Conservation (phyloP, 1,140 invertebrate species). For the Chymomyza costata region DNA sequence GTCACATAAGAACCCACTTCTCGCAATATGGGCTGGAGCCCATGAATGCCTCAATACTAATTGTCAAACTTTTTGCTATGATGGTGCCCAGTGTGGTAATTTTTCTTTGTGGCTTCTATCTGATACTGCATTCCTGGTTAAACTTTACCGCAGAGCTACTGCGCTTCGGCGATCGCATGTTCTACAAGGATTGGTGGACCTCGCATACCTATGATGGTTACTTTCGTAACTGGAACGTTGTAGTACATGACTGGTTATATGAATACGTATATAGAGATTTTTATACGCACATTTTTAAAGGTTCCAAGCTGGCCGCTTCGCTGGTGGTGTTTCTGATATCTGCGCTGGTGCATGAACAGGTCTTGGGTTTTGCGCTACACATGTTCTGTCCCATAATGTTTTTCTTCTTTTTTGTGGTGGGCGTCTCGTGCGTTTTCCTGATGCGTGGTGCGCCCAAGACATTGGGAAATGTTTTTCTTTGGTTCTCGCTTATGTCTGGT, state of each 20-base stretch:
- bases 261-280: slow-evolving; percentile 93
- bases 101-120: slow-evolving; percentile 88
- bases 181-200: slow-evolving; percentile 98
- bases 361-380: slow-evolving; percentile 84
- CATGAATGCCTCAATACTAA: slow-evolving; percentile 78
- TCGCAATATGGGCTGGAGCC: slow-evolving; percentile 79
- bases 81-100: slow-evolving; percentile 85
- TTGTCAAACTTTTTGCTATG: slow-evolving; percentile 82
- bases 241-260: slow-evolving; percentile 96
- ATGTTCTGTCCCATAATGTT: slow-evolving; percentile 93
- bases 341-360: slow-evolving; percentile 90
- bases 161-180: slow-evolving; percentile 89
- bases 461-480: slow-evolving; percentile 87
- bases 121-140: slow-evolving; percentile 90
- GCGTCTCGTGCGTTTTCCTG: slow-evolving; percentile 78
- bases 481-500: slow-evolving; percentile 86
- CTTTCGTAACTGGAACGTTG: slow-evolving; percentile 95
- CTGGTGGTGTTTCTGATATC: slow-evolving; percentile 80
- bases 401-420: slow-evolving; percentile 81
- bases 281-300: slow-evolving; percentile 78
- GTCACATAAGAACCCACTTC: slow-evolving; percentile 84
- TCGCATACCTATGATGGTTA: slow-evolving; percentile 86
- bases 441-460: slow-evolving; percentile 76
- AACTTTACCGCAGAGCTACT: slow-evolving; percentile 93
- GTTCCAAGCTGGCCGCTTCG: slow-evolving; percentile 77